Evolutionary conservation across 2,888 invertebrate species (phyloP), one percentile per base, ranked within the genome.

Genomic region (Amblyjoppa proteus): DNA sequence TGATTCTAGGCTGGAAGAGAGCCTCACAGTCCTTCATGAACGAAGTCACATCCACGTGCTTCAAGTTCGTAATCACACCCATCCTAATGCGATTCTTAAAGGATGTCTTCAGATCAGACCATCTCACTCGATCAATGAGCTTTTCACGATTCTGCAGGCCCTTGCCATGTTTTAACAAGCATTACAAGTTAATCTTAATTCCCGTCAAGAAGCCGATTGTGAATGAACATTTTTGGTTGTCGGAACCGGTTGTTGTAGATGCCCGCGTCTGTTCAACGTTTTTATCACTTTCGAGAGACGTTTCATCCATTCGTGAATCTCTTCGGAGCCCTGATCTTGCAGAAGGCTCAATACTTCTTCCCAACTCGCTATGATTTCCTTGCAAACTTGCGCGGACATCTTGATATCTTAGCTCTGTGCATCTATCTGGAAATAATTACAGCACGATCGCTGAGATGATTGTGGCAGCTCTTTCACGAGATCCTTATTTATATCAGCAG

Each of bases 1-100:
- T 5, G 25, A 70, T 70, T 28, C 74, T 74, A 13, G 41, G 16
- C 25, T 51, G 49, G 7, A 81, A 81, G 0, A 68, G 34, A 6
- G 51, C 5, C 28, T 69, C 45, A 49, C 61, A 56, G 28, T 85
- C 78, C n/a, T 45, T 69, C 51, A 85, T 41, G 45, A 85, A 78
- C 0, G 58, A 56, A 7, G 49, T 56, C 13, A 77, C 20, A 4
- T 84, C 81, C 0, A 58, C 71, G 28, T 85, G 77, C 1, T 70
- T 41, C 13, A 85, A 38, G 34, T 77, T 83, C 9, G 77, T 69
- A 0, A 77, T 71, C 0, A 58, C 41, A 4, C 73, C 77, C 16
- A 76, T 51, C 20, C 51, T 64, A 16, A 81, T 74, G 2, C 81
- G 71, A 6, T 25, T 61, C 20, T 77, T 74, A 38, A 86, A 81